Conservation (phyloP, 2,888 invertebrate genomes). For the Entomobrya multifasciata region DNA sequence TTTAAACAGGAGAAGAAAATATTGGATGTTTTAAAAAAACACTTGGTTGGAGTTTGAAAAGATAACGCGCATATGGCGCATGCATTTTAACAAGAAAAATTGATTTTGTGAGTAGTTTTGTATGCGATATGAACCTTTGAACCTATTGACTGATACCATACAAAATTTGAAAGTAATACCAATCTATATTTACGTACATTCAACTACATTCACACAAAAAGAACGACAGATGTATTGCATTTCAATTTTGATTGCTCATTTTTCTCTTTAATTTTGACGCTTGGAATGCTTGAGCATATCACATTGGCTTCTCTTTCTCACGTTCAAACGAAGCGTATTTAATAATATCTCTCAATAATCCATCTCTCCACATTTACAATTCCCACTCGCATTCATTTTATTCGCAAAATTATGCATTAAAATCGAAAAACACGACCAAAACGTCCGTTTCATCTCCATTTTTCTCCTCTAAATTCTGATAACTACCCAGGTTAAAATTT, state of each 20-base stretch:
- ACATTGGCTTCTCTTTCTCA: background rate
- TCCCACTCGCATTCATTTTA: background rate
- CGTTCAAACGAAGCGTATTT: background rate
- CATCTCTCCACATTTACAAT: background rate
- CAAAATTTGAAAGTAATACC: no score
- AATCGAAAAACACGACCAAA: background rate
- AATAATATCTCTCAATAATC: background rate
- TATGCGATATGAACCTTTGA: no score
- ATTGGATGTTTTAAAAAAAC: no score
- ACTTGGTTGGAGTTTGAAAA: no score
- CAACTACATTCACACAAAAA: no score
- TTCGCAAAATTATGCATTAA: background rate
- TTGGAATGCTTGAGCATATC: background rate
- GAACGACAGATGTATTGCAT: no score
- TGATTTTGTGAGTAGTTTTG: no score
- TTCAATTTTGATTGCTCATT: background rate
- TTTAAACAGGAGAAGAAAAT: no score
- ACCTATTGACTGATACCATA: no score
- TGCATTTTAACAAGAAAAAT: no score
- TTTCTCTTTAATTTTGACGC: background rate
- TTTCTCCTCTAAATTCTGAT: background rate
- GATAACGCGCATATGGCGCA: no score
- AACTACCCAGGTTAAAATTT: background rate
- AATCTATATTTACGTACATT: no score
- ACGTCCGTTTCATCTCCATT: background rate